phyloP scores from a whole-genome alignment of 2,113 vertebrate genomes.

The Xenus cinereus region DNA sequence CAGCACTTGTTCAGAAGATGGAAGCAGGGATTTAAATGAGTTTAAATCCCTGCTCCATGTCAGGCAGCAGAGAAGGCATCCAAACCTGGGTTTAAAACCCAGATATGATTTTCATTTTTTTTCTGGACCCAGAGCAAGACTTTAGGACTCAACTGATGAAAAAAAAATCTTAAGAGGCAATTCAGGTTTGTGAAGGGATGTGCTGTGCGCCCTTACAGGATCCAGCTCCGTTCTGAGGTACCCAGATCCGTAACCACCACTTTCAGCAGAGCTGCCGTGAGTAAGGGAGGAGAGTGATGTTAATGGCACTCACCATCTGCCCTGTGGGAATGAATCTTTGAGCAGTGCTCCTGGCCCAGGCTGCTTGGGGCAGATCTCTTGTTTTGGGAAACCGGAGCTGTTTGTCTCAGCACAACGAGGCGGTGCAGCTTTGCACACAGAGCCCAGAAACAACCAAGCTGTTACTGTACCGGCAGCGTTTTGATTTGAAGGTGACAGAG shows the following conservation, averaged over 20 bases:
- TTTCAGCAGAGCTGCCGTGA: not conserved
- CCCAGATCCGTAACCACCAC: not conserved
- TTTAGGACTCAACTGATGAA: not conserved
- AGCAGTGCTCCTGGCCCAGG: not conserved
- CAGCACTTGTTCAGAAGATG: not conserved
- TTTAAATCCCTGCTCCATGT: not conserved
- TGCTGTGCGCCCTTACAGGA: not conserved
- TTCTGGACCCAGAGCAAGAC: not conserved
- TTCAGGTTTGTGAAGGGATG: not conserved
- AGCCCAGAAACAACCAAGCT: not conserved
- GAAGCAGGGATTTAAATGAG: not conserved
- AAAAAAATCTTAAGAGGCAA: not conserved
- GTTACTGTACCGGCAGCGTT: not conserved
- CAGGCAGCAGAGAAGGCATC: not conserved
- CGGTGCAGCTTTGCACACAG: not conserved
- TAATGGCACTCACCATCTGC: not conserved
- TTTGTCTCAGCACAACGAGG: not conserved
- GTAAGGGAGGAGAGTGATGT: not conserved
- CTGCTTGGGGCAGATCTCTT: not conserved
- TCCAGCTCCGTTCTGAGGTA: not conserved
- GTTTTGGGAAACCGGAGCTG: not conserved
- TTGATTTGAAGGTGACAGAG: not conserved
- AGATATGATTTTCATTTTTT: not conserved
- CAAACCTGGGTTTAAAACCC: not conserved
- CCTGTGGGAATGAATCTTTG: not conserved